Evolutionary conservation across 2,888 invertebrate species (phyloP), one percentile per base, ranked within the genome.

Genomic region (Odontocerum albicorne): DNA sequence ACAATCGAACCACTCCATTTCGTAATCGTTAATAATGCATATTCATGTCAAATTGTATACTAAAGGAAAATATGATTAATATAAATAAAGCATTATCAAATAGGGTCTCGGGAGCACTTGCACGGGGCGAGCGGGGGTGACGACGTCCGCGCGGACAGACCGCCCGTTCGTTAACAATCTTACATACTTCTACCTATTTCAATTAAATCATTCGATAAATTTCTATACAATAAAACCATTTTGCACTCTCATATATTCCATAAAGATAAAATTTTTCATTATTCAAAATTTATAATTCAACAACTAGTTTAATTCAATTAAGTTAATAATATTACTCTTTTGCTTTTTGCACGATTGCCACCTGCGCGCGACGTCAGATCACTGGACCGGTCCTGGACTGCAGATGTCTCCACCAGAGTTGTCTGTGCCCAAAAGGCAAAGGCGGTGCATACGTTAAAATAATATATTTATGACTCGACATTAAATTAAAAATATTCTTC

Each of bases 161-260:
- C 39, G 33, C 57, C 49, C 27, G 21, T 49, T 31, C 40, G 55
- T 55, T 55, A 57, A 58, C 61, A 61, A 58, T 55, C 61, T 61
- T 61, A 61, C 58, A 61, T 61, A 61, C 53, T 58, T 61, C 61
- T 61, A 61, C 61, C 61, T 61, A 61, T 61, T 58, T 61, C 61
- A 55, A 46, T 58, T 61, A 53, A 61, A 61, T 61, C 58, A 61
- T 58, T 49, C 53, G 40, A 61, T 61, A 61, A 61, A 61, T 61
- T 61, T 61, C 61, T 61, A 58, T 61, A 61, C 61, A 61, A 61
- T 61, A 58, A 61, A 60, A 61, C 54, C 57, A 58, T 58, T 58
- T 61, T 61, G 61, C 61, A 61, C 61, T 61, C 53, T 57, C 40
- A 38, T 49, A 55, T 55, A 57, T 40, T 55, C 47, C 55, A 54